These are phyloP conservation scores for Ectobius pallidus DNA, from an alignment of 2,888 invertebrate species.

Conservation along the genomic window DNA sequence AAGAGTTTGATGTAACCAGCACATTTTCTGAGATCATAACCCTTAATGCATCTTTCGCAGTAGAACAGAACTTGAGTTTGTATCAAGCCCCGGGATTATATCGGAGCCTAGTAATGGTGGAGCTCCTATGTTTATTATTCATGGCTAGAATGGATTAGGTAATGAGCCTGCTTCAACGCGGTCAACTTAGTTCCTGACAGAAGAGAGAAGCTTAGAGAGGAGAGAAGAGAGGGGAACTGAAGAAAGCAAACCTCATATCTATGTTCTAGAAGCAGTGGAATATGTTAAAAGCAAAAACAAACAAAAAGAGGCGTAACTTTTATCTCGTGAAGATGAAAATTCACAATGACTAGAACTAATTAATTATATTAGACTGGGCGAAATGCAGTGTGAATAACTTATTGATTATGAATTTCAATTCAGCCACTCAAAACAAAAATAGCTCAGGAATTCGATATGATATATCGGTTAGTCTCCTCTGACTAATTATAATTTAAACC, in stretches of 20 bases:
- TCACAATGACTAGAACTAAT: no score
- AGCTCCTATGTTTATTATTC: conserved; percentile 7
- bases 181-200: conserved; percentile 4
- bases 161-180: not conserved
- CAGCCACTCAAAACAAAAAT: no score
- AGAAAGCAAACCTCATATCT: not conserved
- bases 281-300: not conserved
- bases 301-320: no score
- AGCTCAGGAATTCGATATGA: no score
- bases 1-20: no score
- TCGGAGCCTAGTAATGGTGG: not conserved
- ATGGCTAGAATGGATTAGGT: conserved; percentile 9
- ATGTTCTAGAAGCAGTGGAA: not conserved
- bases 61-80: not conserved
- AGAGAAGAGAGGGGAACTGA: not conserved
- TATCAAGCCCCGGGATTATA: conserved; percentile 4
- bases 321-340: no score
- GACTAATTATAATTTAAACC: no score
- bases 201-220: not conserved
- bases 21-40: not conserved
- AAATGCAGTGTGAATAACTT: no score
- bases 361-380: no score
- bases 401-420: no score
- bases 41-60: not conserved
- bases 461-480: no score